Evolutionary conservation across 2,888 invertebrate species (phyloP).

Genomic region (Drosophila pseudotakahashii): DNA sequence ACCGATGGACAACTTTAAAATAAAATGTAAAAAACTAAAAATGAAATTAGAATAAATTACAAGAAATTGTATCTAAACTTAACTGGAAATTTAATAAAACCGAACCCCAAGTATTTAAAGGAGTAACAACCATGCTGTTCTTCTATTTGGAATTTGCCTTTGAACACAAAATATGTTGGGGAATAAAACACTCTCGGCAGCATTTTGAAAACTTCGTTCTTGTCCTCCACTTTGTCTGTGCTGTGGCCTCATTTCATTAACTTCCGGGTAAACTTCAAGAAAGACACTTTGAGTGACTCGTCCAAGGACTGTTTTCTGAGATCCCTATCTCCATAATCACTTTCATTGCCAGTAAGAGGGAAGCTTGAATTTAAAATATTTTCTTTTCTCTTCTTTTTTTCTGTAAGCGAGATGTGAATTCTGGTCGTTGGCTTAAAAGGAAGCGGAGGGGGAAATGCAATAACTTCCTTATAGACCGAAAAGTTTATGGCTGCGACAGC

Average conservation of each 20-base stretch:
- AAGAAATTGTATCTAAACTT: neutral
- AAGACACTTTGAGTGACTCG: constrained; percentile 15
- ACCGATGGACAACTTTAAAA: neutral
- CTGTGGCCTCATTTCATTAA: constrained; percentile 24
- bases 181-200: neutral
- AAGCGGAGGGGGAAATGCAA: constrained; percentile 42
- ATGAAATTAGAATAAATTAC: neutral
- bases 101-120: neutral
- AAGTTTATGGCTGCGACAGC: constrained; percentile 57
- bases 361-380: constrained; percentile 13
- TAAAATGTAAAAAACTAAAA: no score
- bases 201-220: neutral
- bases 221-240: neutral
- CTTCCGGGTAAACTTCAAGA: constrained; percentile 26
- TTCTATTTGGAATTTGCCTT: neutral
- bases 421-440: constrained; percentile 19
- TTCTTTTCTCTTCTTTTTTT: neutral
- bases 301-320: constrained; percentile 11
- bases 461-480: constrained; percentile 58
- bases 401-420: constrained; percentile 10
- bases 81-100: no score
- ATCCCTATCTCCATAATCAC: constrained; percentile 35
- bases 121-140: neutral
- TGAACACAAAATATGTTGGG: neutral
- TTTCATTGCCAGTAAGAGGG: constrained; percentile 17